Evolutionary conservation across 2,797 vertebrate genomes (phyloP).

Genomic region (Vireo griseus): DNA sequence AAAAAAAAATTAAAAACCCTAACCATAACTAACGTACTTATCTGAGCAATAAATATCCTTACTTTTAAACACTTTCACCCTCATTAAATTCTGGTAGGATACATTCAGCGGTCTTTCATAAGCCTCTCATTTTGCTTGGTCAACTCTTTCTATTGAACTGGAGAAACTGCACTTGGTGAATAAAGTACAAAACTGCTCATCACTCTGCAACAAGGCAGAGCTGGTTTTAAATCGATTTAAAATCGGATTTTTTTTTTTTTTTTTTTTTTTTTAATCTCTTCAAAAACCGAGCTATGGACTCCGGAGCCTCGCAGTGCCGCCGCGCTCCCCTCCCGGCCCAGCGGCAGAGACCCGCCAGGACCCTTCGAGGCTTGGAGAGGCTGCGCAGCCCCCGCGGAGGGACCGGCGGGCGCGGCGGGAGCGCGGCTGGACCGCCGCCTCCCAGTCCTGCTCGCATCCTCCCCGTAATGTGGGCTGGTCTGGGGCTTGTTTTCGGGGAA

Average conservation of each 20-base stretch:
- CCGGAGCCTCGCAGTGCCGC: background rate
- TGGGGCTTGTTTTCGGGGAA: background rate
- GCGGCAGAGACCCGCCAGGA: background rate
- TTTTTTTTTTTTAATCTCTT: background rate
- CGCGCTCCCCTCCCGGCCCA: background rate
- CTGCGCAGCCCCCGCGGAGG: background rate
- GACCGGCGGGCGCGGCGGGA: background rate
- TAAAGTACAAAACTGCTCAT: background rate
- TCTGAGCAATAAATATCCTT: background rate
- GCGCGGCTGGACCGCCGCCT: background rate
- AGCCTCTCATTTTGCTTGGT: background rate
- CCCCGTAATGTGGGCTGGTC: accelerated
- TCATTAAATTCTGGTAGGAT: background rate
- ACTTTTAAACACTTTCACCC: background rate
- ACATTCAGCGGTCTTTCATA: background rate
- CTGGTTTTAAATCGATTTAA: background rate
- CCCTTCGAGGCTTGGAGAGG: background rate
- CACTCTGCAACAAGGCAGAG: background rate
- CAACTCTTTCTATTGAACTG: background rate
- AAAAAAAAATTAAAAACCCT: background rate
- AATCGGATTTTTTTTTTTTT: background rate
- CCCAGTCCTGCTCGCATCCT: background rate
- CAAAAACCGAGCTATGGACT: background rate
- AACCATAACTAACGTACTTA: background rate
- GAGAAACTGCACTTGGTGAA: background rate